These are phyloP conservation scores for Polypedilum vanderplanki DNA, from an alignment of 1,140 invertebrate species.

Conservation along the genomic window DNA sequence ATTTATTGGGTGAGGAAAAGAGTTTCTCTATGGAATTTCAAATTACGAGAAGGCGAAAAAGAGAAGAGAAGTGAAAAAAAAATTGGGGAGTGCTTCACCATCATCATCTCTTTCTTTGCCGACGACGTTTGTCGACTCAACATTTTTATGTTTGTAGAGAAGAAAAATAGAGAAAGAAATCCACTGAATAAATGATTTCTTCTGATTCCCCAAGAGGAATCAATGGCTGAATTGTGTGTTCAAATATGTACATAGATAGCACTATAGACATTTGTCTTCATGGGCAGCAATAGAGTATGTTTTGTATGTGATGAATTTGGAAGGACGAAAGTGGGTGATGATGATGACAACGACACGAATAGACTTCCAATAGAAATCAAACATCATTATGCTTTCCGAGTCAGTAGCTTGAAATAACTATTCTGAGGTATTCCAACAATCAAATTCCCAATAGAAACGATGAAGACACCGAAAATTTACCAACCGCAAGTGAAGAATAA, in stretches of 20 bases:
- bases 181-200: constrained; percentile 6
- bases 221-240: not conserved
- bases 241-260: too few species aligned
- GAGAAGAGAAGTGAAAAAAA: too few species aligned
- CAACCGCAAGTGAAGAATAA: too few species aligned
- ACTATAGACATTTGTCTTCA: too few species aligned
- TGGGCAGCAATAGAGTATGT: too few species aligned
- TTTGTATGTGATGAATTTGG: too few species aligned
- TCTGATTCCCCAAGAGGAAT: not conserved
- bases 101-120: not conserved
- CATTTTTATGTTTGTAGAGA: too few species aligned
- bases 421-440: too few species aligned
- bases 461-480: too few species aligned
- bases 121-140: not conserved
- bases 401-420: not conserved
- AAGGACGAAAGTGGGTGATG: too few species aligned
- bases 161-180: not conserved
- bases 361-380: not conserved
- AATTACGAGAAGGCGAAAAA: not conserved
- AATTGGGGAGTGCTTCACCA: not conserved
- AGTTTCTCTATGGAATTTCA: constrained; percentile 6
- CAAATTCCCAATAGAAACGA: too few species aligned
- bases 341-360: not conserved
- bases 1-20: not conserved
- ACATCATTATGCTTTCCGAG: not conserved